A percentile compares a stretch with the other conserved stretches of the same genome.
phyloP scores from a whole-genome alignment of 1,140 invertebrate genomes.

The Dolichoris vasculosae region DNA sequence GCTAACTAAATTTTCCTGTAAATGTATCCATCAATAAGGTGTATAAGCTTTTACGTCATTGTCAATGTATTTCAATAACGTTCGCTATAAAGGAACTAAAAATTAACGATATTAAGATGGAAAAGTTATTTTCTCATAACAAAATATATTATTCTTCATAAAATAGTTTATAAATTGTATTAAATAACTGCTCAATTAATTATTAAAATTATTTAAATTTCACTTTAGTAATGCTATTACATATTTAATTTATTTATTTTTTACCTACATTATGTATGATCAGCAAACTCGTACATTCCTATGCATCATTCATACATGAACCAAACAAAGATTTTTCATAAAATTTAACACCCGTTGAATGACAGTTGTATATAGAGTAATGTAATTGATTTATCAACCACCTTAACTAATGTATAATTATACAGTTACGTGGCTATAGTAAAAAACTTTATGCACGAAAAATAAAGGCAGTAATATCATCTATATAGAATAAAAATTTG shows the following conservation, averaged over 20 bases:
- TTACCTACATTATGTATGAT: too few species aligned
- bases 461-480: background rate
- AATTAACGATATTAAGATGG: background rate
- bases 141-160: background rate
- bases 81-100: background rate
- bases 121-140: background rate
- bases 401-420: too few species aligned
- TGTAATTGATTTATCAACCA: too few species aligned
- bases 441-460: background rate
- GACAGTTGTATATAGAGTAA: too few species aligned
- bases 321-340: too few species aligned
- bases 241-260: too few species aligned
- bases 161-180: background rate
- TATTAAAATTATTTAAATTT: background rate
- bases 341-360: too few species aligned
- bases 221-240: background rate
- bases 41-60: conserved; percentile 1
- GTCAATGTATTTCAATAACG: conserved; percentile 18
- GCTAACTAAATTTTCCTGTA: conserved; percentile 27
- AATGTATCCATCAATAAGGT: conserved; percentile 34
- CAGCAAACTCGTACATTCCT: too few species aligned
- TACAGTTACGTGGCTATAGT: too few species aligned
- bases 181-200: background rate
- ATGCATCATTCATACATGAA: too few species aligned
- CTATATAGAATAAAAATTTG: background rate